Evolutionary conservation across 2,888 invertebrate species (phyloP).

Genomic region (Pristionchus mayeri): DNA sequence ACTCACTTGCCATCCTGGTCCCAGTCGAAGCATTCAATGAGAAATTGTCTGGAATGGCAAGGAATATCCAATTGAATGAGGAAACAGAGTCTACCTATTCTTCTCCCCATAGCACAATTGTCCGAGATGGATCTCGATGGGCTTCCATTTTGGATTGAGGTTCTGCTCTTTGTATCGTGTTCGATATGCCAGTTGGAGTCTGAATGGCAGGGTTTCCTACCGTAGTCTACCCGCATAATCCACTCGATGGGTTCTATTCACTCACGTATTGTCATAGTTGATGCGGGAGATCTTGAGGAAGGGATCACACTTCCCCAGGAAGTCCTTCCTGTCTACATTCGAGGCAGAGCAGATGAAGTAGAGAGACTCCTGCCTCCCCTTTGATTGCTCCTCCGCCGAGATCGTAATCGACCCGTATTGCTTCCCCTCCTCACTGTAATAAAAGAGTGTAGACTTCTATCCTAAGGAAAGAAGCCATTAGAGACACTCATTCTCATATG

Average conservation of each 20-base stretch:
- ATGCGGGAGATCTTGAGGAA: slow-evolving; percentile 78
- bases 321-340: slow-evolving; percentile 79
- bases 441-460: no score
- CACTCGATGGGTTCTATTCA: neutral
- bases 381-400: slow-evolving; percentile 63
- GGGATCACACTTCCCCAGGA: slow-evolving; percentile 80
- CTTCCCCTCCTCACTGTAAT: slow-evolving; percentile 68
- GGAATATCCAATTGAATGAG: slow-evolving; percentile 38
- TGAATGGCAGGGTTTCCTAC: slow-evolving; percentile 57
- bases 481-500: slow-evolving; percentile 23
- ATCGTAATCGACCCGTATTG: slow-evolving; percentile 62
- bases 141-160: slow-evolving; percentile 81
- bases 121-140: slow-evolving; percentile 78
- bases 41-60: slow-evolving; percentile 77
- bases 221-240: neutral
- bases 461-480: neutral
- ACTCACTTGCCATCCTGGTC: slow-evolving; percentile 79
- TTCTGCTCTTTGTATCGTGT: slow-evolving; percentile 80
- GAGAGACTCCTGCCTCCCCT: slow-evolving; percentile 67
- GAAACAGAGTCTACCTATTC: slow-evolving; percentile 74
- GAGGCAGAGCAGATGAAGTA: slow-evolving; percentile 61
- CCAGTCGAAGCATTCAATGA: slow-evolving; percentile 80
- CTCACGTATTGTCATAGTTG: slow-evolving; percentile 78
- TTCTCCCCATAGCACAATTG: slow-evolving; percentile 80
- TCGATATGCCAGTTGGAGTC: slow-evolving; percentile 79